Conservation (phyloP, 2,888 invertebrate species). For the Apoda limacodes region DNA sequence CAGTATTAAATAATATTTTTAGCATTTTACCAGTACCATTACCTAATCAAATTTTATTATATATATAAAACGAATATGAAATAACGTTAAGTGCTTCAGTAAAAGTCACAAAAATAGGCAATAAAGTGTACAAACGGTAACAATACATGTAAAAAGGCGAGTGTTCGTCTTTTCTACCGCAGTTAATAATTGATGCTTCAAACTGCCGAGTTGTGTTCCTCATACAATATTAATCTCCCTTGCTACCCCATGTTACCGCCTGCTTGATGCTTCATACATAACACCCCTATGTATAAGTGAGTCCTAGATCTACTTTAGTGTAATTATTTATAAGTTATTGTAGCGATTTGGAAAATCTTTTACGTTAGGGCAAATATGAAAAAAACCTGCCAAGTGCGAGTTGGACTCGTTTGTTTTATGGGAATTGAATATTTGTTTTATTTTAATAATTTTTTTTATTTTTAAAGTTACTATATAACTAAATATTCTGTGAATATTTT, state of each 20-base stretch:
- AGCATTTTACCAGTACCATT: no score
- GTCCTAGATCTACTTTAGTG: no score
- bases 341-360: not conserved
- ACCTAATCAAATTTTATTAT: no score
- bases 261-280: slow-evolving; percentile 29
- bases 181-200: slow-evolving; percentile 64
- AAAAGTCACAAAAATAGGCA: slow-evolving; percentile 56
- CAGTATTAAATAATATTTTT: no score
- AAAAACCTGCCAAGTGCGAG: no score
- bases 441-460: no score
- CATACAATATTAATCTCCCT: slow-evolving; percentile 62
- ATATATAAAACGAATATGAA: slow-evolving; percentile 37
- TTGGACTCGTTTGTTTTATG: no score
- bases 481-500: not conserved
- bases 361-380: not conserved
- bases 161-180: slow-evolving; percentile 50
- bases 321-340: no score
- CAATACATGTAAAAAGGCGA: slow-evolving; percentile 60
- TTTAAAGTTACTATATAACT: no score
- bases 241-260: slow-evolving; percentile 59
- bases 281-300: slow-evolving; percentile 13
- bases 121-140: slow-evolving; percentile 48
- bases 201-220: slow-evolving; percentile 69
- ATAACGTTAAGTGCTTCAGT: slow-evolving; percentile 43
- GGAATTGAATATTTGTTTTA: no score